Base-by-base conservation (phyloP, 2,888 invertebrate species). In the Drosophila hamatofila region DNA sequence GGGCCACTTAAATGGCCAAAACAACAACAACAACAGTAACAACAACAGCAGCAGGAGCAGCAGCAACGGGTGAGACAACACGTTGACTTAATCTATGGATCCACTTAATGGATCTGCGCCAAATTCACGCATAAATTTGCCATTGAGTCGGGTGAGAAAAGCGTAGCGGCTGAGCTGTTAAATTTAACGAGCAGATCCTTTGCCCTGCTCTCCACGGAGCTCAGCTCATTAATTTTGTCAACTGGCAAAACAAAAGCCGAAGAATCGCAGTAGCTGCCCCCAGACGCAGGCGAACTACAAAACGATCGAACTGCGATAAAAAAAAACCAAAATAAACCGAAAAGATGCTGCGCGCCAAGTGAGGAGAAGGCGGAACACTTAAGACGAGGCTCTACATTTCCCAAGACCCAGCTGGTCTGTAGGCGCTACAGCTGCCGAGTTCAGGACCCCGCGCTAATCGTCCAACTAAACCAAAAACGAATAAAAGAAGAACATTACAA, bases 81-180 rank as follows among this genome's bases (percentile, higher is more conserved):
- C 54, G 73, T 49, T 67, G 54, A 59, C 73, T 72, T 89, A 88
- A 88, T 88, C 87, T 89, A 88, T 81, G 83, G 83, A 75, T 66
- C 83, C 79, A 79, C 85, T 90, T 91, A 91, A 91, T 91, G 91
- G 90, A 91, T 91, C 89, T 91, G 90, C 84, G 90, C 84, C 83
- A 91, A 91, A 84, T 89, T 91, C 87, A 90, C 91, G 90, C 91
- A 90, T 85, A 84, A 84, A 84, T 84, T 83, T 83, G 64, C 71
- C 71, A 37, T 75, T 75, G 75, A 75, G 79, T 59, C 76, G 73
- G 78, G 75, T 77, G 79, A 79, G 79, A 80, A 77, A 82, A 77
- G 72, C 79, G 58, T 71, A 78, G 81, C 75, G 75, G 49, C 57
- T 71, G 70, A 89, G 89, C 87, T 87, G 89, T 87, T 89, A 87